These are phyloP conservation scores for Dermochelys coriacea DNA, from an alignment of 2,797 vertebrate species.

Conservation along the genomic window DNA sequence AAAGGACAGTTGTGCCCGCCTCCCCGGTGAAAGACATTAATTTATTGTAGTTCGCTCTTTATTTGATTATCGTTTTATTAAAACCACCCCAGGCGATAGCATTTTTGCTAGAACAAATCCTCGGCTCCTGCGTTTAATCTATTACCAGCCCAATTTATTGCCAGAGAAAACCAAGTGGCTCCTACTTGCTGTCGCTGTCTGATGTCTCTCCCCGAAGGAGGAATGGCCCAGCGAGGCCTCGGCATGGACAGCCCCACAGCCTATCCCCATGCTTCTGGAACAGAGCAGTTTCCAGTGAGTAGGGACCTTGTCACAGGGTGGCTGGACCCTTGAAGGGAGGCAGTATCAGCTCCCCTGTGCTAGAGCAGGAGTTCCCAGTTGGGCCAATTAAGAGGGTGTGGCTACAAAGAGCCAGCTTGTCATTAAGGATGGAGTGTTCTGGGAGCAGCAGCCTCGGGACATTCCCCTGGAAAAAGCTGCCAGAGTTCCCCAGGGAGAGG, in stretches of 20 bases:
- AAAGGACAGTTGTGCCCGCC: slow-evolving; percentile 26
- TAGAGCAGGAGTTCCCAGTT: not conserved
- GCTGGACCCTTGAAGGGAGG: no score
- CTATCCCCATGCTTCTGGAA: fast-evolving
- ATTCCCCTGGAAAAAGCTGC: no score
- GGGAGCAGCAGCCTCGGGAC: no score
- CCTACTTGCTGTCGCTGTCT: fast-evolving
- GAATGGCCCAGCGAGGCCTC: not conserved
- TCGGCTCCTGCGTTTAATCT: slow-evolving; percentile 41
- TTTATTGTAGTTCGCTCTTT: slow-evolving; percentile 66
- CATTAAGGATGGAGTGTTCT: no score
- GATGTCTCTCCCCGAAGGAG: fast-evolving
- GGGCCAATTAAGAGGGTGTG: not conserved
- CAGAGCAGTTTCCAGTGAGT: not conserved
- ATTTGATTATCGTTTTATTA: slow-evolving; percentile 77
- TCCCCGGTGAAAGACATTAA: slow-evolving; percentile 50
- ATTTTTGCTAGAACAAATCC: slow-evolving; percentile 31
- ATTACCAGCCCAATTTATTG: not conserved
- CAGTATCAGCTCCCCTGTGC: not conserved
- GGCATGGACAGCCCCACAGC: not conserved
- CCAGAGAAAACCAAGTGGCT: not conserved
- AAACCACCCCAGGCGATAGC: slow-evolving; percentile 63
- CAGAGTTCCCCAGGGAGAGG: no score
- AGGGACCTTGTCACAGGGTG: not conserved
- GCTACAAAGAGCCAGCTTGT: no score